These are phyloP conservation scores for Peromyscus eremicus DNA, from an alignment of 2,797 vertebrate species.

Conservation along the genomic window DNA sequence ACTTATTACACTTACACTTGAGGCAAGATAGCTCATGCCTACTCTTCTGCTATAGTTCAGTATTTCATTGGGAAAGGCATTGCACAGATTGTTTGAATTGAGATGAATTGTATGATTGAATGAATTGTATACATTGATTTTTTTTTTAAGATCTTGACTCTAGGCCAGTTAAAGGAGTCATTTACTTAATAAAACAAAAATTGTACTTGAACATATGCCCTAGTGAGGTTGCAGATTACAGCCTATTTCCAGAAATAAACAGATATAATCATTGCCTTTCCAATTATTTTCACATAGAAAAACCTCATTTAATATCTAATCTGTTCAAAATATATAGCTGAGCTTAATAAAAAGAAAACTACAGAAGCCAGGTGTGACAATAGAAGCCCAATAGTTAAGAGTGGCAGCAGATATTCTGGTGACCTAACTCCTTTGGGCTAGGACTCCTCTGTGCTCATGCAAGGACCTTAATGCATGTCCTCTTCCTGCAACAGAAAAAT, in stretches of 20 bases:
- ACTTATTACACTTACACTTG: background rate
- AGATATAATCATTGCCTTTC: background rate
- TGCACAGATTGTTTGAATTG: background rate
- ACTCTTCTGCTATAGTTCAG: background rate
- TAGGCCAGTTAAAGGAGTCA: background rate
- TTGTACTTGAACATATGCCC: background rate
- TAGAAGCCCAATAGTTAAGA: background rate
- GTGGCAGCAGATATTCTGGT: too few species aligned
- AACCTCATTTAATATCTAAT: background rate
- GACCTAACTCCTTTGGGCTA: background rate
- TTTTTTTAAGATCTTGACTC: background rate
- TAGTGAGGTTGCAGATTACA: background rate
- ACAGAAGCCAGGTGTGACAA: background rate
- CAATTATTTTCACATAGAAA: background rate
- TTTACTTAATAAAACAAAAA: background rate
- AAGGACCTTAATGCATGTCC: background rate
- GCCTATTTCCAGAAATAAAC: background rate
- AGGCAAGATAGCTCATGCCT: rapidly evolving
- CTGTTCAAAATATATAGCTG: background rate
- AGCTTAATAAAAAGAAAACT: background rate
- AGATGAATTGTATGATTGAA: background rate
- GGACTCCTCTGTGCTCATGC: too few species aligned
- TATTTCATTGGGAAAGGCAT: background rate
- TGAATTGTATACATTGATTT: background rate
- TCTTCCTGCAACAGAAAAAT: background rate